Evolutionary conservation across 2,113 vertebrate genomes (phyloP), one percentile per base, ranked within the genome.

Genomic region (Cyprinus carpio): DNA sequence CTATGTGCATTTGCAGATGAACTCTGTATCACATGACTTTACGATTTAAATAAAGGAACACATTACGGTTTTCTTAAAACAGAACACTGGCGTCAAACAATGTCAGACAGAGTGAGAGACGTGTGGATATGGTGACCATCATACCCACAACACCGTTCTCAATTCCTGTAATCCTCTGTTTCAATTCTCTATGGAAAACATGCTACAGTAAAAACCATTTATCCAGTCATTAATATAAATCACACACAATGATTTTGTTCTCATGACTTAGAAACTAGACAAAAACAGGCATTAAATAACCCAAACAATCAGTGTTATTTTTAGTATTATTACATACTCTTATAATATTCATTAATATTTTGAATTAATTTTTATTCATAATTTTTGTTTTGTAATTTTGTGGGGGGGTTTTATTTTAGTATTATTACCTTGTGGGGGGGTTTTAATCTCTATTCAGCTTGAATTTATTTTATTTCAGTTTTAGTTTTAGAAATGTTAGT

Each of bases 181-280:
- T 81, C 78, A 81, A 65, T 81, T 81, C 78, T 37, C 78, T 81
- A 29, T 81, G 60, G 60, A 43, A 81, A 49, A 79, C 56, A 79
- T 7, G 56, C 76, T 40, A 15, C 75, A 58, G 75, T 37, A 40
- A 77, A 79, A 79, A n/a, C n/a, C 76, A 16, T 79, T 79, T 25
- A 25, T n/a, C 12, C 6, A 25, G 2, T 9, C 56, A 62, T 79
- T 62, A 23, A 62, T 25, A 43, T 43, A 10, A 62, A 37, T 5
- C 3, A 15, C 56, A 62, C 58, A 43, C 12, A 79, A 62, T 10
- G 5, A 29, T 54, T 16, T 13, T 37, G 76, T 40, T 40, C 56
- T 40, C 56, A 16, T 15, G 56, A 62, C 20, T 40, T 7, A 13
- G n/a, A 54, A 54, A 76, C 27, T 20, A 54, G 18, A 34, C 9